These are phyloP conservation scores for Agrotis segetum DNA, from an alignment of 2,888 invertebrate genomes.

Conservation along the genomic window DNA sequence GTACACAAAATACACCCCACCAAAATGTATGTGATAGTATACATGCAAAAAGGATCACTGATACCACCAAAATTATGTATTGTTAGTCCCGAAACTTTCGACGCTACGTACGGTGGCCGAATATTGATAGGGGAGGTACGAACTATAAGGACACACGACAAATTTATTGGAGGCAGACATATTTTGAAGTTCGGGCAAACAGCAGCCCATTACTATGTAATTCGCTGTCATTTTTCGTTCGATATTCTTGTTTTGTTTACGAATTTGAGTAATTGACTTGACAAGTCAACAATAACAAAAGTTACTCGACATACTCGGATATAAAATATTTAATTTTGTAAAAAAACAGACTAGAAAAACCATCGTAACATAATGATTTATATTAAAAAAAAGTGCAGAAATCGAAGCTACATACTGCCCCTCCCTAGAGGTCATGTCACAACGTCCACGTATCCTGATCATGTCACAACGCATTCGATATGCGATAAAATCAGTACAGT, in stretches of 20 bases:
- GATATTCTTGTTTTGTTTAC: neutral
- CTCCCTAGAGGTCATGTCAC: no score
- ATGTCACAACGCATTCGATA: no score
- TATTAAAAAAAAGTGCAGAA: neutral
- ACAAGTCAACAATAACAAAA: slow-evolving; percentile 1
- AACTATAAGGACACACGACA: slow-evolving; percentile 18
- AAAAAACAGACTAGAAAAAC: neutral
- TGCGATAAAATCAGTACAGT: no score
- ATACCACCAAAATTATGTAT: slow-evolving; percentile 51
- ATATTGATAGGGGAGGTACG: slow-evolving; percentile 50
- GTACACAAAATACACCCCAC: neutral
- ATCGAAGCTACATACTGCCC: neutral
- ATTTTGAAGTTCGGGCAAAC: slow-evolving; percentile 41
- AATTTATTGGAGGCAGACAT: slow-evolving; percentile 51
- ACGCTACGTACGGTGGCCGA: slow-evolving; percentile 42
- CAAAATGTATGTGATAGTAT: neutral
- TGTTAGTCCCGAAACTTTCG: slow-evolving; percentile 48
- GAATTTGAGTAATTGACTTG: slow-evolving; percentile 27
- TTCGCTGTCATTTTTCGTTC: slow-evolving; percentile 19
- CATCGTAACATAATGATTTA: neutral
- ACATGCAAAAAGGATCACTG: slow-evolving; percentile 42
- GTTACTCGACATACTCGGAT: neutral
- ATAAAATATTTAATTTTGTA: neutral
- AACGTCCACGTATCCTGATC: no score
- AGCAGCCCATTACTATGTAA: slow-evolving; percentile 21